Percentiles rank a stretch among this genome's conserved stretches.
Conservation (phyloP, 1,140 invertebrate species). For the Acromyrmex charruanus region DNA sequence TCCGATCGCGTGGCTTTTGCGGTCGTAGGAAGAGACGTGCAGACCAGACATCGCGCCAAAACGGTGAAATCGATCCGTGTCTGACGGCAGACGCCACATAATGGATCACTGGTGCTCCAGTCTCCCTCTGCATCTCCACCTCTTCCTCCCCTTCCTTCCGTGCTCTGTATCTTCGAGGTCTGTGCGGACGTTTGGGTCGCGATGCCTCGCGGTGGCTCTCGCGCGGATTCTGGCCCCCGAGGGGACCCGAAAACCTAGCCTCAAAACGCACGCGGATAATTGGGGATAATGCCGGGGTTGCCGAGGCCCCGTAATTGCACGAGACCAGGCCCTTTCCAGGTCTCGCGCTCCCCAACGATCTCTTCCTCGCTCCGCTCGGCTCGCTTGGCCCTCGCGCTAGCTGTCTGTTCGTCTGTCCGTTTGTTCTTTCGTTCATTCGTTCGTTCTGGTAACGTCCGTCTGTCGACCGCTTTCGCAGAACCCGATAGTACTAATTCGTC, state of each 20-base stretch:
- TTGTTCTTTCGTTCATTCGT: slow-evolving; percentile 38
- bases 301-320: slow-evolving; percentile 83
- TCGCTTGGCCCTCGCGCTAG: slow-evolving; percentile 65
- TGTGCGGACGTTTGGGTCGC: slow-evolving; percentile 71
- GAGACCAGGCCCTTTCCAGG: slow-evolving; percentile 78
- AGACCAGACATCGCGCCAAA: slow-evolving; percentile 64
- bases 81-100: slow-evolving; percentile 81
- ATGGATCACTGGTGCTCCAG: slow-evolving; percentile 69
- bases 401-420: slow-evolving; percentile 70
- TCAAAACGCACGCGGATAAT: slow-evolving; percentile 84
- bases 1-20: slow-evolving; percentile 52
- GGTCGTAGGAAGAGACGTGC: slow-evolving; percentile 56
- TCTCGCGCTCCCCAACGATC: slow-evolving; percentile 69
- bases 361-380: slow-evolving; percentile 65
- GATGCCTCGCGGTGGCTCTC: slow-evolving; percentile 74
- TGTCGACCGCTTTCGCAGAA: slow-evolving; percentile 78
- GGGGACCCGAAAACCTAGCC: slow-evolving; percentile 81
- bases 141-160: slow-evolving; percentile 44
- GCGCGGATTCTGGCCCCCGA: slow-evolving; percentile 70
- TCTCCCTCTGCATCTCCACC: slow-evolving; percentile 27
- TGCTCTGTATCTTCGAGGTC: slow-evolving; percentile 60
- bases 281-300: slow-evolving; percentile 85
- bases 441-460: slow-evolving; percentile 72
- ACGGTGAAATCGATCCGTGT: slow-evolving; percentile 69
- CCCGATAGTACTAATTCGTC: slow-evolving; percentile 80